Evolutionary conservation across 2,888 invertebrate species (phyloP), one percentile per base, ranked within the genome.

Genomic region (Agrilus biguttatus): DNA sequence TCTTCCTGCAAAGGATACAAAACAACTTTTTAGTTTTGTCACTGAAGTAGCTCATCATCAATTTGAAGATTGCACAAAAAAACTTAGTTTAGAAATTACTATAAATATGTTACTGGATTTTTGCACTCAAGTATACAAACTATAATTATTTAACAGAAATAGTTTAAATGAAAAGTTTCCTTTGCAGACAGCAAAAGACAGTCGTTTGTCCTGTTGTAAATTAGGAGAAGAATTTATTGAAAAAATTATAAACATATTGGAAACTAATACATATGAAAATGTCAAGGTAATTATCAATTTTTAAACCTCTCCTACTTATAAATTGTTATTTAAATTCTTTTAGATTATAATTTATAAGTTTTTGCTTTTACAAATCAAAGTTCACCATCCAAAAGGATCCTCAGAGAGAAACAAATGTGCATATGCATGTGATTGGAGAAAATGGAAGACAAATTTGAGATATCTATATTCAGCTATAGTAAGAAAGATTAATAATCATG

Each of bases 311-410:
- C 17, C 17, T 33, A 23, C 36, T 36, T 10, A 33, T 10, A 36
- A 14, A 33, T 41, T 23, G 14, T 45, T 35, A 37, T 44, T 36
- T 41, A 8, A 32, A 44, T 39, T 32, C 35, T 55, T 58, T 36
- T 46, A 66, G 63, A 51, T 56, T 32, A 59, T 64, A 41, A 61
- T 73, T 38, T 65, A 72, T 37, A 65, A 71, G 46, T 66, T 73
- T 49, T 59, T 72, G 14, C 51, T 69, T 5, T 55, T 74, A n/a
- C 70, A 74, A 58, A 51, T 74, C 12, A 58, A 64, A 48, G 55
- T 72, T 28, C 75, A 75, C 55, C 68, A 72, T 57, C 74, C 74
- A 1, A 58, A 62, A 42, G 71, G 73, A 17, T 61, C 55, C 3
- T 47, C 44, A 13, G 55, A 61, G 42, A 54, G 51, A 7, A 45